These are phyloP conservation scores for Falco columbarius DNA, from an alignment of 2,797 vertebrate genomes.

Conservation along the genomic window DNA sequence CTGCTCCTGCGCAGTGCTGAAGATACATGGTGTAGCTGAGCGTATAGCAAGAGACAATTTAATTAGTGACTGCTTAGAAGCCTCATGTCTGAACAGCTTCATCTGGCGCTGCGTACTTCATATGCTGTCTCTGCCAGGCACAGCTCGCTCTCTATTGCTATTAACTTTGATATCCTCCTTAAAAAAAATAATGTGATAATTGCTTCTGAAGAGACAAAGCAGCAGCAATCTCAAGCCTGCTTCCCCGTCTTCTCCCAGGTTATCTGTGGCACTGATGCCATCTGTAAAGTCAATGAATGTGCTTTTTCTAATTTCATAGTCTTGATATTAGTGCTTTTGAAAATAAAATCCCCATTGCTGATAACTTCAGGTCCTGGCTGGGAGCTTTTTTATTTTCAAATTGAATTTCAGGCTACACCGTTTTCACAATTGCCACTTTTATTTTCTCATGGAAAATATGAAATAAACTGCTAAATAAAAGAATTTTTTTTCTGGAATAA, in stretches of 20 bases:
- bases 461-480: background rate
- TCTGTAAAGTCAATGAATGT: background rate
- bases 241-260: background rate
- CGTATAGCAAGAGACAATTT: background rate
- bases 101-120: accelerated
- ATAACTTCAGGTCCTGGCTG: background rate
- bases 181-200: background rate
- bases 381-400: background rate
- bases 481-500: background rate
- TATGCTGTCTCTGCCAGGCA: accelerated
- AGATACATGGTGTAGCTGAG: accelerated
- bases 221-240: background rate
- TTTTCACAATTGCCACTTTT: background rate
- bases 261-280: background rate
- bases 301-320: background rate
- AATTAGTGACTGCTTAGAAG: background rate
- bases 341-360: background rate
- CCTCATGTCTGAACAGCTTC: background rate
- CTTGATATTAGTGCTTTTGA: background rate
- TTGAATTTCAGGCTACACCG: background rate
- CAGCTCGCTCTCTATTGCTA: accelerated
- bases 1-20: background rate
- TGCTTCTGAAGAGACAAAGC: background rate
- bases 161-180: background rate
- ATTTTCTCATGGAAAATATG: background rate